These are phyloP conservation scores for Graphium colonna DNA, from an alignment of 2,888 invertebrate species.

Conservation along the genomic window DNA sequence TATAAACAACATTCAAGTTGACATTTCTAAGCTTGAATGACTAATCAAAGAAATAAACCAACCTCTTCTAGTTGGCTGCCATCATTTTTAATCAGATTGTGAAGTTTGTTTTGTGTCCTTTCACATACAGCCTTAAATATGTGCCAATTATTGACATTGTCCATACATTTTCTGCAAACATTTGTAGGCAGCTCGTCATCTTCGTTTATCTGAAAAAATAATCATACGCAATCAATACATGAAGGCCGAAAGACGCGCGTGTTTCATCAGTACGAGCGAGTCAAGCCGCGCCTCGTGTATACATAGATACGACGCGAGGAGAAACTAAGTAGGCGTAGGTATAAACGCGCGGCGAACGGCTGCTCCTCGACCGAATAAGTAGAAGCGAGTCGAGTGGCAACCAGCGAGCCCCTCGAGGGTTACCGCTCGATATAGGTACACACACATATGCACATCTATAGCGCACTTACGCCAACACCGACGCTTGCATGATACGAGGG, in stretches of 20 bases:
- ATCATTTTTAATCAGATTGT: conserved; percentile 77
- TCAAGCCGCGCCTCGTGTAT: conserved; percentile 70
- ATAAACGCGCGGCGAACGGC: conserved; percentile 62
- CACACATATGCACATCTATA: conserved; percentile 47
- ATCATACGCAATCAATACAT: conserved; percentile 67
- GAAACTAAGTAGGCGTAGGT: conserved; percentile 78
- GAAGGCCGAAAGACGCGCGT: conserved; percentile 65
- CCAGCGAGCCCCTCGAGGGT: conserved; percentile 76
- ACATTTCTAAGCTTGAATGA: conserved; percentile 56
- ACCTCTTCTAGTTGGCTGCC: conserved; percentile 78
- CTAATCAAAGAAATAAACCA: conserved; percentile 50
- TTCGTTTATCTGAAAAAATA: conserved; percentile 80
- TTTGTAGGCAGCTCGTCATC: conserved; percentile 83
- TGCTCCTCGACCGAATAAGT: conserved; percentile 77
- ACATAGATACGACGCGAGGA: conserved; percentile 67
- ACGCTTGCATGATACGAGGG: conserved; percentile 67
- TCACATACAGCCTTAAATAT: conserved; percentile 82
- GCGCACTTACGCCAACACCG: conserved; percentile 72
- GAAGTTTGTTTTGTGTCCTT: conserved; percentile 83
- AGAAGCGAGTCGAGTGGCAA: conserved; percentile 77
- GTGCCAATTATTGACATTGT: conserved; percentile 84
- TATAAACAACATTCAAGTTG: conserved; percentile 44
- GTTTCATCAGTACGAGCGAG: conserved; percentile 70
- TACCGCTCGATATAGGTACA: conserved; percentile 77
- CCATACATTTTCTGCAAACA: conserved; percentile 82